phyloP scores from a whole-genome alignment of 1,140 invertebrate genomes.

The Catajapyx aquilonaris region DNA sequence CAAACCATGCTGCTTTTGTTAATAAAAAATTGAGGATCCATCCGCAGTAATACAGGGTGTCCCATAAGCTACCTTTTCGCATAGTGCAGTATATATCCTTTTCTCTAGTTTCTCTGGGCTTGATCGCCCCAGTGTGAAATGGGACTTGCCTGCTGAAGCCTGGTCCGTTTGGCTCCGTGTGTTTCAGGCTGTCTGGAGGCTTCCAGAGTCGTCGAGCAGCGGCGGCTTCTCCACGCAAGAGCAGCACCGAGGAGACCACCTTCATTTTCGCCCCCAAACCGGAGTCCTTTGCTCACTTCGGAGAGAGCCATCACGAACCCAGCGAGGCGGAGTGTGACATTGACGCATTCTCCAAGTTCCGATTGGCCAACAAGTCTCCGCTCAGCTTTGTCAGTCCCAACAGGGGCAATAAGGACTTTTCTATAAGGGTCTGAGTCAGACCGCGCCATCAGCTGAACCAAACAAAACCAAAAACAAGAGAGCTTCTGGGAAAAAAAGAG shows the following conservation, averaged over 20 bases:
- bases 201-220: slow-evolving; percentile 12
- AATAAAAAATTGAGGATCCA: not conserved
- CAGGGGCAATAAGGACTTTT: slow-evolving; percentile 20
- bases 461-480: no score
- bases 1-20: not conserved
- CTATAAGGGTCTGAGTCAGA: slow-evolving; percentile 23
- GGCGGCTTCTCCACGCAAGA: not conserved
- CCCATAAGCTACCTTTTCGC: not conserved
- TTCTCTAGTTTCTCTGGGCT: no score
- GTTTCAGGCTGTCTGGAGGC: not conserved
- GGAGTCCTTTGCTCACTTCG: slow-evolving; percentile 23
- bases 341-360: slow-evolving; percentile 15
- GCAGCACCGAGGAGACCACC: slow-evolving; percentile 11
- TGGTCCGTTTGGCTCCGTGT: not conserved
- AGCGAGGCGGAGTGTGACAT: slow-evolving; percentile 27
- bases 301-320: slow-evolving; percentile 21
- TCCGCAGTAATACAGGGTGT: not conserved
- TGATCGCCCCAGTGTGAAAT: not conserved
- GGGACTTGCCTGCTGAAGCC: no score
- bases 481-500: no score
- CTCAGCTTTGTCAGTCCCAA: slow-evolving; percentile 14
- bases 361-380: slow-evolving; percentile 5
- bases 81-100: no score
- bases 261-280: slow-evolving; percentile 20
- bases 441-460: no score